Conservation (phyloP, 2,113 vertebrate genomes). For the Panthera tigris region DNA sequence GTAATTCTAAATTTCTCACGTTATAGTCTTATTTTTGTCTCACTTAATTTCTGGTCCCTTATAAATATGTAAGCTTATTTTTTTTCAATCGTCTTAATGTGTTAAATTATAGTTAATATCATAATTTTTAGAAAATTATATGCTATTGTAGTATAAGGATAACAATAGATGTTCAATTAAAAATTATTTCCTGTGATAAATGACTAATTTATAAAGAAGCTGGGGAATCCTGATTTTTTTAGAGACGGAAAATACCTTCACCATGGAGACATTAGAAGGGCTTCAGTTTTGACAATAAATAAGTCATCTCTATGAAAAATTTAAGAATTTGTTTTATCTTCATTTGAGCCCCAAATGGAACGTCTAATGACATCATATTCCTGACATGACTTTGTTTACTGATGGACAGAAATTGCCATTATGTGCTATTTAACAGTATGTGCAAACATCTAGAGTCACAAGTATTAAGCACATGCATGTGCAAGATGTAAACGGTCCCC, state of each 20-base stretch:
- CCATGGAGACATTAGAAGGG: background rate
- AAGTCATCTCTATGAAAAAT: background rate
- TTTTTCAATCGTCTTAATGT: background rate
- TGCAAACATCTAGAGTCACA: background rate
- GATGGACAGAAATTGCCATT: background rate
- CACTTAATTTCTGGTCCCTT: slow-evolving; percentile 28
- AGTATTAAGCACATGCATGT: background rate
- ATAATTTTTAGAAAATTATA: background rate
- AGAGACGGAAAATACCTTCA: background rate
- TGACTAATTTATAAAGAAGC: background rate
- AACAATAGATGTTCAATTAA: background rate
- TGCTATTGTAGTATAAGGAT: background rate
- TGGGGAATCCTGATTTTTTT: background rate
- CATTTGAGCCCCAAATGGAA: background rate
- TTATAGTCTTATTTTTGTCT: slow-evolving; percentile 9
- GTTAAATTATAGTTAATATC: background rate
- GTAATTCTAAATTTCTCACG: background rate
- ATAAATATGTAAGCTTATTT: background rate
- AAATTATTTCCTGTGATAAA: background rate
- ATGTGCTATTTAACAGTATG: background rate
- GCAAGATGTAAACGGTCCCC: background rate
- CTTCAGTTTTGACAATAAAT: background rate
- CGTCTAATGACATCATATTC: background rate
- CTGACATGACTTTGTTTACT: background rate
- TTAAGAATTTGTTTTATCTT: background rate